Conservation (phyloP, 2,113 vertebrate genomes). For the Balaenoptera acutorostrata region DNA sequence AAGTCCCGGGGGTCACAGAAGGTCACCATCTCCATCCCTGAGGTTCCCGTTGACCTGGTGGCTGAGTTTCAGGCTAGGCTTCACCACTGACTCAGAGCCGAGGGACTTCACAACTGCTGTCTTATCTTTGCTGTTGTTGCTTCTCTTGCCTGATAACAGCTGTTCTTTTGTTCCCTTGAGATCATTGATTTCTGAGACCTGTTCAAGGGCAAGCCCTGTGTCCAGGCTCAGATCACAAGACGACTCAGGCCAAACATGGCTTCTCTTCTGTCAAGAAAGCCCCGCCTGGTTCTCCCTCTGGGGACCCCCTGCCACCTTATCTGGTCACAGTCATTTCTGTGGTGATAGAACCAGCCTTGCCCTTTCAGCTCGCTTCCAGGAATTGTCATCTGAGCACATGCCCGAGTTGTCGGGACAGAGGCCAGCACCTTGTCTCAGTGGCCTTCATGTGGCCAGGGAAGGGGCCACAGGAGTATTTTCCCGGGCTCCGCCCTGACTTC, state of each 20-base stretch:
- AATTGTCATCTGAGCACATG: background rate
- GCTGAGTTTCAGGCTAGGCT: too few relatives aligned
- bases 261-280: background rate
- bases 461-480: background rate
- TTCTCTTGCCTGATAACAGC: too few relatives aligned
- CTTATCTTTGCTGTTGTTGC: too few relatives aligned
- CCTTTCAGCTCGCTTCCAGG: background rate
- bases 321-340: background rate
- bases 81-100: too few relatives aligned
- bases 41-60: too few relatives aligned
- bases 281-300: background rate
- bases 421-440: background rate
- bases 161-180: too few relatives aligned
- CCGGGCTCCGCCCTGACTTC: too few relatives aligned
- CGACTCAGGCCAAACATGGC: background rate
- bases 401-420: background rate
- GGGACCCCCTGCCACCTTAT: background rate
- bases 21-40: too few relatives aligned
- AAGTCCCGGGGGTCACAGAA: background rate
- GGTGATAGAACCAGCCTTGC: background rate
- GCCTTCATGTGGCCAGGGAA: background rate
- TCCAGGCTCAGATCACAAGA: background rate
- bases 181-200: too few relatives aligned
- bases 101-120: too few relatives aligned
- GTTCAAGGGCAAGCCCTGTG: background rate